phyloP scores from a whole-genome alignment of 2,797 vertebrate species.

The Poecilia gillii region DNA sequence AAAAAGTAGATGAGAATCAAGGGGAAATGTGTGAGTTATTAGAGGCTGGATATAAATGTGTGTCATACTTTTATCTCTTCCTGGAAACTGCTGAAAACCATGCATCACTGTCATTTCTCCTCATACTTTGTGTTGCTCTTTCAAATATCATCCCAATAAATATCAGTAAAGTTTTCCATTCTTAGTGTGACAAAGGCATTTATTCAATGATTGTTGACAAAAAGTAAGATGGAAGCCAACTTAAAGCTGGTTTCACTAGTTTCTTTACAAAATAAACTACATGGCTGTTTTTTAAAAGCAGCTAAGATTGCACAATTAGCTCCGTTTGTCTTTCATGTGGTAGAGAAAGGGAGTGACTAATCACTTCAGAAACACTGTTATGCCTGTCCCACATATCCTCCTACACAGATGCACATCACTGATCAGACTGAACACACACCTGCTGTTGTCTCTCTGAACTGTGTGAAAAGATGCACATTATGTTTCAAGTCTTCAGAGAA shows the following conservation, averaged over 20 bases:
- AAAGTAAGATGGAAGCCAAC: not conserved
- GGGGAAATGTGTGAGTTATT: not conserved
- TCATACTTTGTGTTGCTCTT: not conserved
- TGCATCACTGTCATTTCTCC: not conserved
- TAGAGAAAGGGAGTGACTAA: not conserved
- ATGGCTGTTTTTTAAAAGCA: not conserved
- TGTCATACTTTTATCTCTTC: not conserved
- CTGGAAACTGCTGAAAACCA: not conserved
- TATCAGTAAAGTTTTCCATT: not conserved
- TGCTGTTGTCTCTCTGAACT: not conserved
- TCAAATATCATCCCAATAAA: not conserved
- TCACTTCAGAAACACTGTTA: not conserved
- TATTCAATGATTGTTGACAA: not conserved
- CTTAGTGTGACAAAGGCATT: not conserved
- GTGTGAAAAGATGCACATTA: not conserved
- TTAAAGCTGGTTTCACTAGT: not conserved
- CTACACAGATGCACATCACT: not conserved
- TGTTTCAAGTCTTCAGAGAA: not conserved
- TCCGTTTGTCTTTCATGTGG: not conserved
- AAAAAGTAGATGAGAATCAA: not conserved
- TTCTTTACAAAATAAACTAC: not conserved
- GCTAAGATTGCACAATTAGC: not conserved
- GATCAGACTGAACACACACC: no score
- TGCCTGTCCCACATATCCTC: constrained; percentile 1
- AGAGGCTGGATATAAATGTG: not conserved